Conservation (phyloP, 2,113 vertebrate genomes). For the Corydoras maculifer region DNA sequence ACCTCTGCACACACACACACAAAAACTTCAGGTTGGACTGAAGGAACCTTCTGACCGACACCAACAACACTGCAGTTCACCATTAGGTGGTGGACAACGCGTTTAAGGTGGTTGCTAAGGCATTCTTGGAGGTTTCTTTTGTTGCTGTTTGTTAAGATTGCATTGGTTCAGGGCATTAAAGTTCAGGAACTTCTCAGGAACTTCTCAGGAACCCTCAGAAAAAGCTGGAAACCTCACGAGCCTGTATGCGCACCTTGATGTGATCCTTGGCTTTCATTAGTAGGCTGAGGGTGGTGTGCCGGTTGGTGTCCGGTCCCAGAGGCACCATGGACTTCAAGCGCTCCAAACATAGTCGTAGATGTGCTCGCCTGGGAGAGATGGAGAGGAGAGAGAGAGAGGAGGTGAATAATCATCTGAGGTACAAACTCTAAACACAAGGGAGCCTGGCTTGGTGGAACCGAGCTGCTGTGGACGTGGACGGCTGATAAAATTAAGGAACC, state of each 20-base stretch:
- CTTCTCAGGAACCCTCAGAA: no score
- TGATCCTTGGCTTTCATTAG: constrained; percentile 87
- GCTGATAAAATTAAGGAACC: neutral
- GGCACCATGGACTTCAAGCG: constrained; percentile 89
- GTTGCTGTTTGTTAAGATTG: no score
- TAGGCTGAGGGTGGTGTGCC: constrained; percentile 88
- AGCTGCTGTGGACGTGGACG: neutral
- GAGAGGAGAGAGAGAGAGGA: constrained; percentile 3
- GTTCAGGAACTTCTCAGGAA: no score
- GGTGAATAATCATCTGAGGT: constrained; percentile 12
- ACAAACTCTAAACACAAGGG: constrained; percentile 5
- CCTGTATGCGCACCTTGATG: constrained; percentile 67
- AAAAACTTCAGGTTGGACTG: neutral
- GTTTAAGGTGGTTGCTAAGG: no score
- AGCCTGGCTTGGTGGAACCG: neutral
- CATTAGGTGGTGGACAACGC: no score
- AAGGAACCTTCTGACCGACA: no score
- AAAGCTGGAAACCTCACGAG: neutral
- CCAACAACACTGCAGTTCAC: no score
- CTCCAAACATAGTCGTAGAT: constrained; percentile 87
- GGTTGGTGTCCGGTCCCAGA: constrained; percentile 75
- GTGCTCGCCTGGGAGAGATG: constrained; percentile 71
- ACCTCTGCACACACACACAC: constrained; percentile 63
- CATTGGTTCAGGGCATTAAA: no score
- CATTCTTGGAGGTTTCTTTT: no score